Evolutionary conservation across 2,888 invertebrate genomes (phyloP).

Genomic region (Polylopha cassiicola): DNA sequence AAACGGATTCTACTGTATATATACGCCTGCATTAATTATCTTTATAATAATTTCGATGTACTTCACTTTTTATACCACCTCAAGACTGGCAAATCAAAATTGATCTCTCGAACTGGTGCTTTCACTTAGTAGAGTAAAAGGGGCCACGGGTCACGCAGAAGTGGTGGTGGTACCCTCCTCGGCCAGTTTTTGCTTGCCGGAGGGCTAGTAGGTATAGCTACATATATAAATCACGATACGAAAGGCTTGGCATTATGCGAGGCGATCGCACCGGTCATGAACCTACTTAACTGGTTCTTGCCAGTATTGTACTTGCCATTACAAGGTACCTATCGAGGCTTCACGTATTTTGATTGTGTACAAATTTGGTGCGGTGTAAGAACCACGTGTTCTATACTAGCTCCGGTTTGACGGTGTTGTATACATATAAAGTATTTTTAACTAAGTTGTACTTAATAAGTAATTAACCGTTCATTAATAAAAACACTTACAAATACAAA

Average conservation of each 20-base stretch:
- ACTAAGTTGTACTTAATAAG: too few species aligned
- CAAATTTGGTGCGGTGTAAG: neutral
- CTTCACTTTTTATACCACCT: too few species aligned
- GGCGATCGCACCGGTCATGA: slow-evolving; percentile 62
- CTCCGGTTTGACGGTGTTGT: too few species aligned
- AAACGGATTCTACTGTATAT: too few species aligned
- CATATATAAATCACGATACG: slow-evolving; percentile 52
- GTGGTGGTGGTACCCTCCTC: slow-evolving; percentile 35
- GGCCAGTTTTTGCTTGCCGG: slow-evolving; percentile 37
- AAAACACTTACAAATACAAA: too few species aligned
- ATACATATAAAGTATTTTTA: too few species aligned
- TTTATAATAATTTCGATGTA: too few species aligned
- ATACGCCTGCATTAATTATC: too few species aligned
- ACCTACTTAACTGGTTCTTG: slow-evolving; percentile 70
- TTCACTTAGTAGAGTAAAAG: too few species aligned
- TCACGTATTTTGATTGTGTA: slow-evolving; percentile 14
- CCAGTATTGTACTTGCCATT: slow-evolving; percentile 50
- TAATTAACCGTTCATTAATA: neutral
- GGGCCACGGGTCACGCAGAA: slow-evolving; percentile 29
- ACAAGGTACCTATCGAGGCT: slow-evolving; percentile 19
- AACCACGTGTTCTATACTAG: slow-evolving; percentile 15
- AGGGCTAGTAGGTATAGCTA: slow-evolving; percentile 26
- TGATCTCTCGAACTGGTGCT: too few species aligned
- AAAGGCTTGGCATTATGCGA: slow-evolving; percentile 48
- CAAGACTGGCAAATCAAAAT: too few species aligned